phyloP scores from a whole-genome alignment of 92 coral and sea anemone genomes.

The Parazoanthus darwini region DNA sequence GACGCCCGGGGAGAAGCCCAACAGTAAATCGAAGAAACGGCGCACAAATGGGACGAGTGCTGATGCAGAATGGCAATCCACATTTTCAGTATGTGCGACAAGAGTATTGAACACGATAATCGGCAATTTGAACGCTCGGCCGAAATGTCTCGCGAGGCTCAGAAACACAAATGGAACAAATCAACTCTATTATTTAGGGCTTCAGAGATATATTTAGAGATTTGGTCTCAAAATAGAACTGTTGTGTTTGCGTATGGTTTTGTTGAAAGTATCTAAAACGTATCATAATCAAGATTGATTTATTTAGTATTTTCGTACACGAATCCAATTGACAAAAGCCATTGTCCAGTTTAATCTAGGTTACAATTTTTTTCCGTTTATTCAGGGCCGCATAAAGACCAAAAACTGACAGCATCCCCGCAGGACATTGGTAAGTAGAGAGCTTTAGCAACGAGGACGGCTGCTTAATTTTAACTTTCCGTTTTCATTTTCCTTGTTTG shows the following conservation, averaged over 20 bases:
- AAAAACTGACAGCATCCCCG: no score
- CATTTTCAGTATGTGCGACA: conserved; percentile 56
- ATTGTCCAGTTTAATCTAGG: not conserved
- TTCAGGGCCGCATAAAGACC: no score
- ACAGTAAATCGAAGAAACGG: not conserved
- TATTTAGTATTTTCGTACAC: not conserved
- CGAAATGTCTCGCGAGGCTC: conserved; percentile 49
- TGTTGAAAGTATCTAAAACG: not conserved
- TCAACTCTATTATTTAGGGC: conserved; percentile 53
- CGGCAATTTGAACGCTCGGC: no score
- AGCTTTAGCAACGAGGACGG: no score
- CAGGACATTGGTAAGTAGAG: no score
- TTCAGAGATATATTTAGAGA: conserved; percentile 53
- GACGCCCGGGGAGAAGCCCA: not conserved
- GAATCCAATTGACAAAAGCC: not conserved
- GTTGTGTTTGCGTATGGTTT: not conserved
- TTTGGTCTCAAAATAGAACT: conserved; percentile 38
- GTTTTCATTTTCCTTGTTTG: no score
- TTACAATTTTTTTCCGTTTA: not conserved
- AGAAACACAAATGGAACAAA: conserved; percentile 50
- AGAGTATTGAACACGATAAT: no score
- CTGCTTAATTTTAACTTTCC: no score
- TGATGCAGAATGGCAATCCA: not conserved
- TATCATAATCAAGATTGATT: not conserved
- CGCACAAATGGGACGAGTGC: not conserved